A percentile compares a stretch with the other conserved stretches of the same genome.
These are phyloP conservation scores for Aegotheles bennettii DNA, from an alignment of 2,113 vertebrate species.

Conservation along the genomic window DNA sequence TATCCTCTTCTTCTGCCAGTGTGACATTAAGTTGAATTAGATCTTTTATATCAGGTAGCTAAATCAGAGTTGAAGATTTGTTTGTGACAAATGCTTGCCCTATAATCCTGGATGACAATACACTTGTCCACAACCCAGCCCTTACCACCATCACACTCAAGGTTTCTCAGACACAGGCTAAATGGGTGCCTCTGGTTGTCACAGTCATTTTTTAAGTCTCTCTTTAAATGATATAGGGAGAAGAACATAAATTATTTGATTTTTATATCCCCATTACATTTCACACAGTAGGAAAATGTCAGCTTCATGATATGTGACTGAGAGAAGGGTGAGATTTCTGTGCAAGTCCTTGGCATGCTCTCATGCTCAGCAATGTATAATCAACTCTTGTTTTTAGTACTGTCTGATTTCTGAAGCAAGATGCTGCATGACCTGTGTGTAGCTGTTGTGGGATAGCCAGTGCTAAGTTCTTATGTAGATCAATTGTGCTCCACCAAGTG, in stretches of 20 bases:
- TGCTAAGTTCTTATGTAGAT: neutral
- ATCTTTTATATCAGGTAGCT: neutral
- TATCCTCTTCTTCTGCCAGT: neutral
- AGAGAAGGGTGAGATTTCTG: neutral
- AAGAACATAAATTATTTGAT: fast-evolving
- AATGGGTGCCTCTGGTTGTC: neutral
- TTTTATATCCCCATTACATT: neutral
- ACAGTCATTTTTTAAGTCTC: fast-evolving
- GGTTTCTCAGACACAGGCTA: neutral
- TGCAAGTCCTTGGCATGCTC: neutral
- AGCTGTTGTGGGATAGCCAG: neutral
- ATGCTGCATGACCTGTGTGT: neutral
- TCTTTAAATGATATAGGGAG: neutral
- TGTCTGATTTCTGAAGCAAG: neutral
- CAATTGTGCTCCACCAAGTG: neutral
- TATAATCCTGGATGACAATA: neutral
- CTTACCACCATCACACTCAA: neutral
- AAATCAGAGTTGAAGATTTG: neutral
- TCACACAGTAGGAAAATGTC: neutral
- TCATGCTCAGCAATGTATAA: too few relatives aligned
- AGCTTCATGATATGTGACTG: neutral
- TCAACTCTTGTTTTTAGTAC: neutral
- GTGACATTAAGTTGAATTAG: neutral
- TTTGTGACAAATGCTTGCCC: neutral
- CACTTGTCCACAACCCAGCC: neutral